Percentiles rank a stretch among this genome's conserved stretches.
These are phyloP conservation scores for Poecile atricapillus DNA, from an alignment of 2,113 vertebrate genomes.

Conservation along the genomic window DNA sequence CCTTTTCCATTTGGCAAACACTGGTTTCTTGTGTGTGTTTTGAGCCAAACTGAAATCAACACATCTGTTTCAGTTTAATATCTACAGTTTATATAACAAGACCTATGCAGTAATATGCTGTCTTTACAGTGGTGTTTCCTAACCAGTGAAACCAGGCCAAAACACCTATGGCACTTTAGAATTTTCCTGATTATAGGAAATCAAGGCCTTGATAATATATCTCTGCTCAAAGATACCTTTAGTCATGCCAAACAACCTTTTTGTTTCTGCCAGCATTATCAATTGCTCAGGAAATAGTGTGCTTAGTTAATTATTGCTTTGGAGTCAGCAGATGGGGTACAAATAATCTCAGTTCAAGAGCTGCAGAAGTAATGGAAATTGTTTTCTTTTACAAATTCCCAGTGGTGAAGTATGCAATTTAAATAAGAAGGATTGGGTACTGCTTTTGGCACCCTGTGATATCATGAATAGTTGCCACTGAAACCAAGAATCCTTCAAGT, in stretches of 20 bases:
- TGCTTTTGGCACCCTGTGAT: background rate
- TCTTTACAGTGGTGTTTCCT: conserved; percentile 14
- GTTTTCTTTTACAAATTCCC: conserved; percentile 8
- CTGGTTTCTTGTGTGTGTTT: conserved; percentile 45
- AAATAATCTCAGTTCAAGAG: conserved; percentile 1
- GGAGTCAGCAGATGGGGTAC: background rate
- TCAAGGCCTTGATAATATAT: background rate
- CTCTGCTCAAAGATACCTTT: background rate
- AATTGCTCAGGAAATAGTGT: background rate
- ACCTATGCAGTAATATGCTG: conserved; percentile 4
- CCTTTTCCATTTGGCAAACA: conserved; percentile 56
- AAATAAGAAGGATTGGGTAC: background rate
- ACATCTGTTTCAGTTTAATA: conserved; percentile 66
- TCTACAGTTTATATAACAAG: conserved; percentile 12
- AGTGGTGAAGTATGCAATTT: background rate
- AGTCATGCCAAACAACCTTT: background rate
- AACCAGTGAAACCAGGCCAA: conserved; percentile 5
- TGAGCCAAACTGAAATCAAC: conserved; percentile 62
- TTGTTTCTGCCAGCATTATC: background rate
- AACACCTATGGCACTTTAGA: background rate
- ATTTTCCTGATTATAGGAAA: background rate
- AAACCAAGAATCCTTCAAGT: conserved; percentile 31
- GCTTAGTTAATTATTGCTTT: conserved; percentile 30
- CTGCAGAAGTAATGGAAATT: background rate
- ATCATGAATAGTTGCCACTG: background rate